Conservation (phyloP, 2,888 invertebrate genomes). For the Parasteatoda lunata region DNA sequence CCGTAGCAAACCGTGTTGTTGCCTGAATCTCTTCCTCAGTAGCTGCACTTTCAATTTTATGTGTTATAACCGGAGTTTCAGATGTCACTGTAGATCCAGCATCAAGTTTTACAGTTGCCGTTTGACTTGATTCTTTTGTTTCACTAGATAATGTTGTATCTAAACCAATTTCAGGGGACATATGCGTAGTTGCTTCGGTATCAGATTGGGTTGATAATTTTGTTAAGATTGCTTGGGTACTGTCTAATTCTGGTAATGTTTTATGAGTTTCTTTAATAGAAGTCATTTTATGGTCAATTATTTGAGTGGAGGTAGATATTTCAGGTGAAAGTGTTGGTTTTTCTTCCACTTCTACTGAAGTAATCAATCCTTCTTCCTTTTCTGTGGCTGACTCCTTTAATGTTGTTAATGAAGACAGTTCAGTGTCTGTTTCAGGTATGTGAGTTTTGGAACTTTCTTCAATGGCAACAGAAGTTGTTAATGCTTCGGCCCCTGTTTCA, state of each 20-base stretch:
- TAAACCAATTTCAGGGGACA: background rate
- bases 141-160: background rate
- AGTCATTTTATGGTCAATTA: background rate
- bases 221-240: slow-evolving; percentile 7
- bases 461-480: too few species aligned
- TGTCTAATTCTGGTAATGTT: background rate
- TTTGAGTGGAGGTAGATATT: background rate
- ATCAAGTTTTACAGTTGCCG: background rate
- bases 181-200: background rate
- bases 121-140: background rate
- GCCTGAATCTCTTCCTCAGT: background rate
- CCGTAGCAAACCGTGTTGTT: background rate
- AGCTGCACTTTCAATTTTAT: background rate
- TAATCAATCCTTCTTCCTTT: too few species aligned
- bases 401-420: too few species aligned
- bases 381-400: too few species aligned
- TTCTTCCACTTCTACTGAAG: background rate
- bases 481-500: too few species aligned
- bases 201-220: background rate
- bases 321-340: slow-evolving; percentile 1
- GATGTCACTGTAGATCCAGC: background rate
- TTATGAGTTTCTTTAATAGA: background rate
- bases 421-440: too few species aligned
- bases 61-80: background rate
- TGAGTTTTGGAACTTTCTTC: too few species aligned